Percentiles rank a stretch among this genome's conserved stretches.
Evolutionary conservation across 2,888 invertebrate species (phyloP).

Genomic region (Vanessa cardui): DNA sequence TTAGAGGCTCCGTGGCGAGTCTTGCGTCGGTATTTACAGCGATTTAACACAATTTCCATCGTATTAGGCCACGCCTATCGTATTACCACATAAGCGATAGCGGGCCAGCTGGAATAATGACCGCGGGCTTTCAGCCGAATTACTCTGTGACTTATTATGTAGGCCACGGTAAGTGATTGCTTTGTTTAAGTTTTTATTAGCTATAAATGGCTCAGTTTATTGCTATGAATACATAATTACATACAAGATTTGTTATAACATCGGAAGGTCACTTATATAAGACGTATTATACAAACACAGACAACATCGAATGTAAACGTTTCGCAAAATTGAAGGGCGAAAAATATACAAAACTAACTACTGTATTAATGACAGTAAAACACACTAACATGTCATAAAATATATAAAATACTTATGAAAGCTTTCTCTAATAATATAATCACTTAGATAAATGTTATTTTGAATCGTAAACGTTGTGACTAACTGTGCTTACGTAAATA

Average conservation of each 20-base stretch:
- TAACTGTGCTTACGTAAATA: too few species aligned
- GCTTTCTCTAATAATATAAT: background rate
- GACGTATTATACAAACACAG: too few species aligned
- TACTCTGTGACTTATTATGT: constrained; percentile 30
- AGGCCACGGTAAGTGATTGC: constrained; percentile 28
- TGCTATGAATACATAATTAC: constrained; percentile 18
- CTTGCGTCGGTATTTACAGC: constrained; percentile 16
- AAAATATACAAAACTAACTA: too few species aligned
- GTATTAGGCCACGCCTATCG: constrained; percentile 18
- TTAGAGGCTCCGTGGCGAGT: constrained; percentile 10
- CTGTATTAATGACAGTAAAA: too few species aligned
- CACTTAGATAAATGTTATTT: too few species aligned
- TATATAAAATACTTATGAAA: too few species aligned
- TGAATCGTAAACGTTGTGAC: background rate
- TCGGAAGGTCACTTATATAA: background rate
- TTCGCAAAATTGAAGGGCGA: too few species aligned
- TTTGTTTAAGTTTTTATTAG: constrained; percentile 32
- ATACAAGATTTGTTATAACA: too few species aligned
- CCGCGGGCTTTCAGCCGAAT: constrained; percentile 33
- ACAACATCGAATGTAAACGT: too few species aligned
- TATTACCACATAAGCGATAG: background rate
- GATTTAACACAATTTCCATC: constrained; percentile 26
- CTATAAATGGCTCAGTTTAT: constrained; percentile 20
- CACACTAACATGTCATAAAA: too few species aligned
- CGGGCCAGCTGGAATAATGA: constrained; percentile 8